phyloP scores from a whole-genome alignment of 2,797 vertebrate genomes.

The Sylvilagus floridanus region DNA sequence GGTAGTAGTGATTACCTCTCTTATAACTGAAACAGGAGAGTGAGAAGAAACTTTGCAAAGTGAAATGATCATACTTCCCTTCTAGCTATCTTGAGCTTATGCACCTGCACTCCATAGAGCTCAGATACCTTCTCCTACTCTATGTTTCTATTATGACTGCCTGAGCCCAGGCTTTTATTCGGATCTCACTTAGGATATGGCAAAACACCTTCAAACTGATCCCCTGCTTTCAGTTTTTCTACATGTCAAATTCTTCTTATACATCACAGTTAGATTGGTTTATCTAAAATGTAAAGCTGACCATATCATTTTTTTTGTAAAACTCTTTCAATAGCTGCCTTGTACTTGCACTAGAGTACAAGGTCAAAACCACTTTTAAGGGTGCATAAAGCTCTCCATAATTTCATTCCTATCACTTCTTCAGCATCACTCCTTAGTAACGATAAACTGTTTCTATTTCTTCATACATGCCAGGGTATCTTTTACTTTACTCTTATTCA shows the following conservation, averaged over 20 bases:
- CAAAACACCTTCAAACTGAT: constrained; percentile 54
- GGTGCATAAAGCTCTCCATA: background rate
- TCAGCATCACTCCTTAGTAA: background rate
- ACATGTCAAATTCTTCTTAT: constrained; percentile 30
- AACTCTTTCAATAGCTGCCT: background rate
- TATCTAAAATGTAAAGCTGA: constrained; percentile 56
- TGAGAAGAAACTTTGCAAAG: constrained; percentile 49
- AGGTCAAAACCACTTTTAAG: background rate
- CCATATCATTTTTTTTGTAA: background rate
- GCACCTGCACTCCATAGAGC: background rate
- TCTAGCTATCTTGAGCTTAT: constrained; percentile 48
- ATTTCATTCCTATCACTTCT: background rate
- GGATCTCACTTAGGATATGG: constrained; percentile 11
- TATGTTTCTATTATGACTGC: background rate
- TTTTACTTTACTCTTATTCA: background rate
- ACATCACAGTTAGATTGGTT: constrained; percentile 36
- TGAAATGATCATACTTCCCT: constrained; percentile 51
- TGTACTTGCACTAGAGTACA: background rate
- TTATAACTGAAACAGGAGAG: constrained; percentile 51
- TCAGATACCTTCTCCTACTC: constrained; percentile 32
- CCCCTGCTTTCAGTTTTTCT: constrained; percentile 22
- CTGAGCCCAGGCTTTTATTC: constrained; percentile 18
- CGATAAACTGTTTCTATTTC: constrained; percentile 42
- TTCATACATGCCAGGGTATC: background rate
- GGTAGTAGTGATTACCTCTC: constrained; percentile 1